Evolutionary conservation across 2,113 vertebrate species (phyloP).

Genomic region (Gymnobelideus leadbeateri): DNA sequence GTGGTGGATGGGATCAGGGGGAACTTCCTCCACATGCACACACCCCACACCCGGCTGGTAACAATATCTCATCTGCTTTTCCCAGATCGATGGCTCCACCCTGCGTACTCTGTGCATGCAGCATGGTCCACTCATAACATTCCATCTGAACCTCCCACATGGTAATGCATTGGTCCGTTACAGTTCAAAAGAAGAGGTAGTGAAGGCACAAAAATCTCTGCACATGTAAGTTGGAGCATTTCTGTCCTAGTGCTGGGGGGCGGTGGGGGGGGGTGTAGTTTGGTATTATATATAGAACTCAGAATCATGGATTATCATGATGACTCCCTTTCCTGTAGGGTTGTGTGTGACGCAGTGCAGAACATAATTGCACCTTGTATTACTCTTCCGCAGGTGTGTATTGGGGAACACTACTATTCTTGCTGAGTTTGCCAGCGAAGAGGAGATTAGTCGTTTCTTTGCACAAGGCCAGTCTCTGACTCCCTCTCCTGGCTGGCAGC

Average conservation of each 20-base stretch:
- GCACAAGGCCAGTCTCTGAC: slow-evolving; percentile 99
- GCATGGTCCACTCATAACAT: slow-evolving; percentile 99
- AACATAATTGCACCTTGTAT: slow-evolving; percentile 13
- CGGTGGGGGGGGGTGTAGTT: too few species aligned
- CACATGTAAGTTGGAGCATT: slow-evolving; percentile 92
- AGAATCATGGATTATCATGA: neutral
- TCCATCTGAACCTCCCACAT: slow-evolving; percentile 99
- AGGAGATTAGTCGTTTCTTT: slow-evolving; percentile 99
- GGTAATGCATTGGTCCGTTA: slow-evolving; percentile 98
- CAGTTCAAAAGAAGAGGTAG: slow-evolving; percentile 99
- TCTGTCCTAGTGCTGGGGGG: fast-evolving
- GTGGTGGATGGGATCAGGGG: too few species aligned
- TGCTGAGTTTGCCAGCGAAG: slow-evolving; percentile 99
- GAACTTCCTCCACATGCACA: too few species aligned
- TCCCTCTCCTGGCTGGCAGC: slow-evolving; percentile 95
- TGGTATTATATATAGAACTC: neutral
- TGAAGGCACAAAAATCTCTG: slow-evolving; percentile 99
- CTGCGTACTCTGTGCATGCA: slow-evolving; percentile 99
- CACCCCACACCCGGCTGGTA: neutral
- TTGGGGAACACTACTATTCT: slow-evolving; percentile 99
- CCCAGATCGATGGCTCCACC: slow-evolving; percentile 98
- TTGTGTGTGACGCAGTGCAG: neutral
- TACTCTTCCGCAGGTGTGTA: slow-evolving; percentile 91
- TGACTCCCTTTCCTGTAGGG: neutral
- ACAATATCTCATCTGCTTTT: neutral